These are phyloP conservation scores for Catostomus latipinnis DNA, from an alignment of 2,797 vertebrate genomes.

Conservation along the genomic window DNA sequence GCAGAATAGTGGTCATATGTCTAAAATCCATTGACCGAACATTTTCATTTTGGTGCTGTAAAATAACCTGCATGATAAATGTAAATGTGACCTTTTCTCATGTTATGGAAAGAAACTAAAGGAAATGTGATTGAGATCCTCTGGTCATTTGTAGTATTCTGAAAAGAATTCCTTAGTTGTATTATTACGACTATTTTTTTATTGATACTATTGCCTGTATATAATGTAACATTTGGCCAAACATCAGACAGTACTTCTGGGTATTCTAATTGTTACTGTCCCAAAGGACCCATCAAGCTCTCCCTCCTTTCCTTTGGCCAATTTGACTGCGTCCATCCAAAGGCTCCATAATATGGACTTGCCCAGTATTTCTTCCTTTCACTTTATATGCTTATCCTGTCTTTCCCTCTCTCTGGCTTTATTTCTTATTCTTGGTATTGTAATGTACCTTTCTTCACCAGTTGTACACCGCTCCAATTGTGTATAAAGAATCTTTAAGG, in stretches of 20 bases:
- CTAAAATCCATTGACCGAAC: background rate
- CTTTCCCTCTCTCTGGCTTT: conserved; percentile 6
- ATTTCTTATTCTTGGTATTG: conserved; percentile 55
- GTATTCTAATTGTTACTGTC: conserved; percentile 19
- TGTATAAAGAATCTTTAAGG: conserved; percentile 64
- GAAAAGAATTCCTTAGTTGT: conserved; percentile 1
- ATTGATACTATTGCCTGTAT: conserved; percentile 24
- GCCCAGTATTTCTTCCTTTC: conserved; percentile 17
- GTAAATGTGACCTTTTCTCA: conserved; percentile 22
- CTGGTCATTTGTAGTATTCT: background rate
- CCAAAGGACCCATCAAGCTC: background rate
- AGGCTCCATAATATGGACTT: conserved; percentile 17
- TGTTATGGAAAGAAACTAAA: conserved; percentile 1
- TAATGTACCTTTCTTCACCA: conserved; percentile 59
- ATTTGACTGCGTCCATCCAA: conserved; percentile 27
- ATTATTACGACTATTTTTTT: conserved; percentile 2
- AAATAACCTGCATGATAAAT: conserved; percentile 39
- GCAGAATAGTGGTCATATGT: background rate
- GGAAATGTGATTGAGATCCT: conserved; percentile 2
- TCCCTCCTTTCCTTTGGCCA: conserved; percentile 1
- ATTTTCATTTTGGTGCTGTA: conserved; percentile 3
- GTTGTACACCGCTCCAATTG: conserved; percentile 56
- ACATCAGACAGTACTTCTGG: conserved; percentile 3
- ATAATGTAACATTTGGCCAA: conserved; percentile 13
- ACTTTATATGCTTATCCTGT: conserved; percentile 8